A percentile compares a stretch with the other conserved stretches of the same genome.
phyloP scores from a whole-genome alignment of 2,113 vertebrate species.

The Cisticola juncidis region DNA sequence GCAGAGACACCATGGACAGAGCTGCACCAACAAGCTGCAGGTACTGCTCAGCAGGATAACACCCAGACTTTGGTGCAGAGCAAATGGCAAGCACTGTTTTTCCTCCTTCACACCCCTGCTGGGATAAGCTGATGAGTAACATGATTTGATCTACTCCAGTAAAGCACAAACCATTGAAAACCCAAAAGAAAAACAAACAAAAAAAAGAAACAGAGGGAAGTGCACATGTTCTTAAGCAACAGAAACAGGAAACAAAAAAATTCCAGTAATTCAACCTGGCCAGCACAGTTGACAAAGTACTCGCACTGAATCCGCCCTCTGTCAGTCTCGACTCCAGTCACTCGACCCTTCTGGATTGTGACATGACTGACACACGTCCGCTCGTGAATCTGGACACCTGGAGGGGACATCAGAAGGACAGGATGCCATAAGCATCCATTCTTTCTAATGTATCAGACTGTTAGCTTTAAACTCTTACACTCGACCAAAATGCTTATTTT shows the following conservation, averaged over 20 bases:
- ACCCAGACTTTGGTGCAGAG: not conserved
- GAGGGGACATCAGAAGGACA: not conserved
- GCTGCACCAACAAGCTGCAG: not conserved
- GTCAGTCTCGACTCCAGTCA: slow-evolving; percentile 90
- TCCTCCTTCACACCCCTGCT: not conserved
- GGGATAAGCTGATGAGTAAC: not conserved
- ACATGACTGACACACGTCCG: slow-evolving; percentile 88
- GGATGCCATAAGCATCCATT: not conserved
- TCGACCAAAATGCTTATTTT: not conserved
- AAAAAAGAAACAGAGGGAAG: not conserved
- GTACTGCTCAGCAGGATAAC: not conserved
- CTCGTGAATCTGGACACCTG: slow-evolving; percentile 92
- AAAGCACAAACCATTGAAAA: not conserved
- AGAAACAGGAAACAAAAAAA: not conserved
- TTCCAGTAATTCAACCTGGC: slow-evolving; percentile 81
- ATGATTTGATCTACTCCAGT: not conserved
- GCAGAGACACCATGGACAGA: not conserved
- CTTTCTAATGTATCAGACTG: not conserved
- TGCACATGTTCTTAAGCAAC: not conserved
- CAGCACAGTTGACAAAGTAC: slow-evolving; percentile 96
- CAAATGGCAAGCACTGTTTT: not conserved
- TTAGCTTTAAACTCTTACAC: not conserved
- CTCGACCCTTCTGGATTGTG: slow-evolving; percentile 83
- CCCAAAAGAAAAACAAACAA: not conserved
- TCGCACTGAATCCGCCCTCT: slow-evolving; percentile 90